A percentile compares a stretch with the other conserved stretches of the same genome.
Evolutionary conservation across 1,140 invertebrate genomes (phyloP).

Genomic region (Neodiprion lecontei): DNA sequence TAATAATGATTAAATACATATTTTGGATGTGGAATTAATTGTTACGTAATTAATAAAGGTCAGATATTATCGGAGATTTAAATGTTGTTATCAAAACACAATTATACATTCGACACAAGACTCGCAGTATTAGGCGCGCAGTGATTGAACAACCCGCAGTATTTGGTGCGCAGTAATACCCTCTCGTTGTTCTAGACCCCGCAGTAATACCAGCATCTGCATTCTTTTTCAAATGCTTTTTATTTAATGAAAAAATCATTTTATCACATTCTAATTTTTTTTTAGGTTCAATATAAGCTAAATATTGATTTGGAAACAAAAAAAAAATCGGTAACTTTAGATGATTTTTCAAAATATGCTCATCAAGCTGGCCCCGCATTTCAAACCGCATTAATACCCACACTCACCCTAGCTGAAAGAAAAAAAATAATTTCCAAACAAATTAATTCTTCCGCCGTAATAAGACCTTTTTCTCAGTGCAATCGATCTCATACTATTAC

Average conservation of each 20-base stretch:
- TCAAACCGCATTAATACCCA: not conserved
- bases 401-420: too few relatives aligned
- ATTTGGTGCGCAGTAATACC: conserved; percentile 7
- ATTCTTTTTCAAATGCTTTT: not conserved
- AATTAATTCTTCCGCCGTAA: too few relatives aligned
- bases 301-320: not conserved
- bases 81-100: not conserved
- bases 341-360: not conserved
- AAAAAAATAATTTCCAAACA: too few relatives aligned
- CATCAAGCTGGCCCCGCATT: not conserved
- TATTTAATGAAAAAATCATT: not conserved
- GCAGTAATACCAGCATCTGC: conserved; percentile 3
- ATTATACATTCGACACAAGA: not conserved
- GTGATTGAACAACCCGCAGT: not conserved
- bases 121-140: not conserved
- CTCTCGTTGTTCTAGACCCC: not conserved
- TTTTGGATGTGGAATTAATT: not conserved
- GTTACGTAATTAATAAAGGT: not conserved
- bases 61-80: not conserved
- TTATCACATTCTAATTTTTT: not conserved
- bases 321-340: not conserved
- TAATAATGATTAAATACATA: not conserved
- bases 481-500: too few relatives aligned
- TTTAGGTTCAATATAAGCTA: not conserved
- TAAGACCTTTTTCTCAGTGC: too few relatives aligned